Evolutionary conservation across 2,888 invertebrate genomes (phyloP).

Genomic region (Hyalella azteca): DNA sequence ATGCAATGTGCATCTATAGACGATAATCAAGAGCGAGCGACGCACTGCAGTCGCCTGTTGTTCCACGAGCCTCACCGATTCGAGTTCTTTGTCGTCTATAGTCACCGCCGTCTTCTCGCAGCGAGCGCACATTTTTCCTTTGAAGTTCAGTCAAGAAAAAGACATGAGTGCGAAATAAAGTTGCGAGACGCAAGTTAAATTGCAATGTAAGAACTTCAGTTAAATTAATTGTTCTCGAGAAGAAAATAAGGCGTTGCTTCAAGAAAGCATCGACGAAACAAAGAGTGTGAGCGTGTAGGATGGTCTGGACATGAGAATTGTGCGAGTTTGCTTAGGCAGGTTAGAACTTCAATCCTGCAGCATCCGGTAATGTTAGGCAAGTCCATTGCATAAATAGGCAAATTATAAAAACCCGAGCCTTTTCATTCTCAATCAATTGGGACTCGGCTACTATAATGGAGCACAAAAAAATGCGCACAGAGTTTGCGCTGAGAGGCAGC

Average conservation of each 20-base stretch:
- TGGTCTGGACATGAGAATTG: too few species aligned
- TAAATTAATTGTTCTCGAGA: constrained; percentile 26
- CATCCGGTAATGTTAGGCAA: too few species aligned
- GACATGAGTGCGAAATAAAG: constrained; percentile 1
- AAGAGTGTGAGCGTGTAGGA: background rate
- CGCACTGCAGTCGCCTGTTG: too few species aligned
- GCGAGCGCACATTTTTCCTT: constrained; percentile 25
- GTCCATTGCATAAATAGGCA: background rate
- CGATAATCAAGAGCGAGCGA: too few species aligned
- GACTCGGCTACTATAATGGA: too few species aligned
- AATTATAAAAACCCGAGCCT: background rate
- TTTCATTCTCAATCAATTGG: background rate
- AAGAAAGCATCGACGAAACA: background rate
- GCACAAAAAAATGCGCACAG: too few species aligned
- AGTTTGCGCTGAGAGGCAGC: too few species aligned
- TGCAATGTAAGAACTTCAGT: constrained; percentile 23
- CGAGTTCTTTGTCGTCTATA: background rate
- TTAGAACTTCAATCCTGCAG: too few species aligned
- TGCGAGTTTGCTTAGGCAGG: too few species aligned
- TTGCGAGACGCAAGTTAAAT: constrained; percentile 31
- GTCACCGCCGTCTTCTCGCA: constrained; percentile 7
- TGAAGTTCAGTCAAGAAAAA: constrained; percentile 26
- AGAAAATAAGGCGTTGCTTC: constrained; percentile 26
- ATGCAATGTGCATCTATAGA: too few species aligned
- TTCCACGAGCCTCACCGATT: background rate